These are phyloP conservation scores for Acyrthosiphon pisum DNA, from an alignment of 1,140 invertebrate species.

Conservation along the genomic window DNA sequence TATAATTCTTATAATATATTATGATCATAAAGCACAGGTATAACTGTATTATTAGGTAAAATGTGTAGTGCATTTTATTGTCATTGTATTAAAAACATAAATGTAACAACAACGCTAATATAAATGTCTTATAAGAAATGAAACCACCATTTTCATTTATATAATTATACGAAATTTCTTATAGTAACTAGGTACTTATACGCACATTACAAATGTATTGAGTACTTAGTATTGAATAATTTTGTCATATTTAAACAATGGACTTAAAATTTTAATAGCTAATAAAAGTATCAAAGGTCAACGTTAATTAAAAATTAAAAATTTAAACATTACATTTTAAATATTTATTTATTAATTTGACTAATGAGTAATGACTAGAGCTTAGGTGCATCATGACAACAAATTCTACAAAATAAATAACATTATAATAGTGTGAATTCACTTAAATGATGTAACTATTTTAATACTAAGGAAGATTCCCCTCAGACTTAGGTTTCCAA, in stretches of 20 bases:
- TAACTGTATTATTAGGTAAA: neutral
- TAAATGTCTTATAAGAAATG: neutral
- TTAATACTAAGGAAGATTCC: neutral
- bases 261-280: neutral
- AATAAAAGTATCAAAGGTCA: neutral
- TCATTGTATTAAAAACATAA: neutral
- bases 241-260: neutral
- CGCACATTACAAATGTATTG: neutral
- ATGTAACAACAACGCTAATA: neutral
- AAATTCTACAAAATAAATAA: neutral
- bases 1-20: neutral
- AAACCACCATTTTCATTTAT: neutral
- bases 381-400: neutral
- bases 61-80: neutral
- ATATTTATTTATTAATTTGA: neutral
- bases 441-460: neutral
- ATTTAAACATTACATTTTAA: neutral
- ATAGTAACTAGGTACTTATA: neutral
- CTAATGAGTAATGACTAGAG: neutral
- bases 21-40: neutral
- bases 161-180: neutral
- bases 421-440: neutral
- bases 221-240: neutral
- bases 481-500: no score
- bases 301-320: slow-evolving; percentile 6